phyloP scores from a whole-genome alignment of 2,113 vertebrate species.

The Gobiocypris rarus region DNA sequence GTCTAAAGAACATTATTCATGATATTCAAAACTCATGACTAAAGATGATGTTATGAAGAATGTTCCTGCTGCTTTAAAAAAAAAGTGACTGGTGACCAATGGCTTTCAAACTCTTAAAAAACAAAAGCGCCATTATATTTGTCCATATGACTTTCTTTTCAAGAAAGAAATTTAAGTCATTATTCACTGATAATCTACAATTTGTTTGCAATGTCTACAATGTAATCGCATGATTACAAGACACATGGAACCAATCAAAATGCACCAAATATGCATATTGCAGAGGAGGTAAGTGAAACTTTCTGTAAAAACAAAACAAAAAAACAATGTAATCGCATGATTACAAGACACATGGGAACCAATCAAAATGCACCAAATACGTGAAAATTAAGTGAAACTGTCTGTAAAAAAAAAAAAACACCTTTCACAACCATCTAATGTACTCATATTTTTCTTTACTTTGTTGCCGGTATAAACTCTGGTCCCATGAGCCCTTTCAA shows the following conservation, averaged over 20 bases:
- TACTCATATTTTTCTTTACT: not conserved
- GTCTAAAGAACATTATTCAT: too few species aligned
- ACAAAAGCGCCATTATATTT: not conserved
- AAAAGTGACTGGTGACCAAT: not conserved
- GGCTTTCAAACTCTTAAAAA: not conserved
- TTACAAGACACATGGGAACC: too few species aligned
- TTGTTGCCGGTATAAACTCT: not conserved
- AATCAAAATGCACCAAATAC: too few species aligned
- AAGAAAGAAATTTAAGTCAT: not conserved
- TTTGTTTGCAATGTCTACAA: too few species aligned
- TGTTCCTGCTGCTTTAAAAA: not conserved
- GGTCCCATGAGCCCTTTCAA: constrained; percentile 4
- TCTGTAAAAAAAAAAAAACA: too few species aligned
- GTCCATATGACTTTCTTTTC: not conserved
- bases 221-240: too few species aligned
- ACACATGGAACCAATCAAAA: too few species aligned
- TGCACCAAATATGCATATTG: too few species aligned
- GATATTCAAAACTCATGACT: not conserved
- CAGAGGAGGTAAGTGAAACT: too few species aligned
- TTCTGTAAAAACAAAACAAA: too few species aligned
- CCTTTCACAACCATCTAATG: not conserved
- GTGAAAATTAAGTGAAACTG: too few species aligned
- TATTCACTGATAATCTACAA: not conserved
- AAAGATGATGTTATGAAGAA: not conserved
- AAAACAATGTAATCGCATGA: too few species aligned